A percentile compares a stretch with the other conserved stretches of the same genome.
Conservation (phyloP, 1,140 invertebrate genomes). For the Drosophila simulans region DNA sequence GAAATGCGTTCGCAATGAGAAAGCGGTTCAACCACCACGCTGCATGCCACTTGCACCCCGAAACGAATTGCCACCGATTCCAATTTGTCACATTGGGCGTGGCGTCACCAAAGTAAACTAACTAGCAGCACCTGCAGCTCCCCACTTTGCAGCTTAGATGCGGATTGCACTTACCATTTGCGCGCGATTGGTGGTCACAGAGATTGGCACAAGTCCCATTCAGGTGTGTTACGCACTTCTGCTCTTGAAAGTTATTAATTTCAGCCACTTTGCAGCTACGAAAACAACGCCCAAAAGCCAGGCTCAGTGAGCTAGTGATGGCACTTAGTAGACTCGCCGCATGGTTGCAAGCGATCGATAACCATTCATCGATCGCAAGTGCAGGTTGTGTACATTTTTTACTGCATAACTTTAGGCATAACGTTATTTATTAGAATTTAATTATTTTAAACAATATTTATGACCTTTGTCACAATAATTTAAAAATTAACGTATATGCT, state of each 20-base stretch:
- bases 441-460: no score
- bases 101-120: slow-evolving; percentile 41
- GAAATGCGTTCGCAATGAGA: slow-evolving; percentile 16
- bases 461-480: no score
- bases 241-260: slow-evolving; percentile 16
- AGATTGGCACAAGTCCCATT: slow-evolving; percentile 43
- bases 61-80: slow-evolving; percentile 22
- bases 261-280: slow-evolving; percentile 19
- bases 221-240: background rate
- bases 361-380: slow-evolving; percentile 15
- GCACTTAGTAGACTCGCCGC: background rate
- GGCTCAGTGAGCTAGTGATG: slow-evolving; percentile 50
- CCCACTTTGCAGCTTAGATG: background rate
- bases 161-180: slow-evolving; percentile 58
- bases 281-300: slow-evolving; percentile 81
- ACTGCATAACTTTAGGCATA: background rate
- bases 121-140: background rate
- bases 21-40: slow-evolving; percentile 32
- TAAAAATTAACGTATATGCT: no score
- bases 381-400: background rate
- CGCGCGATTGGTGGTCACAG: slow-evolving; percentile 13
- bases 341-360: slow-evolving; percentile 17
- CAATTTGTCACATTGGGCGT: slow-evolving; percentile 67
- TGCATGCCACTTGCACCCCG: slow-evolving; percentile 33
- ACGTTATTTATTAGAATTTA: background rate